Percentiles rank a stretch among this genome's conserved stretches.
These are phyloP conservation scores for Rhodophaea formosa DNA, from an alignment of 2,888 invertebrate genomes.

Conservation along the genomic window DNA sequence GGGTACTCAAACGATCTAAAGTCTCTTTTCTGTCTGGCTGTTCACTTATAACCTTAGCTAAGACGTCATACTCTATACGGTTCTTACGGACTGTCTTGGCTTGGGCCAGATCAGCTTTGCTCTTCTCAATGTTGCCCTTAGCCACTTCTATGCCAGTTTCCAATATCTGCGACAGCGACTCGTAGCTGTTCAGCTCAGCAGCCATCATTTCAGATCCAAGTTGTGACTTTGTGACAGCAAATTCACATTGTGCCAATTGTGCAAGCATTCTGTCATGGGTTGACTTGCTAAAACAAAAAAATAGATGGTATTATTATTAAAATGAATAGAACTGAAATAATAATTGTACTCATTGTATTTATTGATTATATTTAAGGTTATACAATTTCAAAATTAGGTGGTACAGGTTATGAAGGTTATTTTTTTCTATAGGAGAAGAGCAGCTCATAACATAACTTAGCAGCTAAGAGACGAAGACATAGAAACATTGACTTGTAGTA, in stretches of 20 bases:
- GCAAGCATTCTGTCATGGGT: conserved; percentile 90
- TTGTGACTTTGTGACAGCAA: conserved; percentile 91
- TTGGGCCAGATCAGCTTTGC: conserved; percentile 89
- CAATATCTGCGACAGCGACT: conserved; percentile 87
- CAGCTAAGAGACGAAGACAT: too few relatives aligned
- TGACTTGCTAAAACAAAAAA: conserved; percentile 77
- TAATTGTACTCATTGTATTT: too few relatives aligned
- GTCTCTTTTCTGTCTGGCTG: conserved; percentile 94
- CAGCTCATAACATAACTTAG: too few relatives aligned
- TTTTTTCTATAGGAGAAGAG: too few relatives aligned
- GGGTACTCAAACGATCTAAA: conserved; percentile 83
- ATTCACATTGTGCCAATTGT: conserved; percentile 93
- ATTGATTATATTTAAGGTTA: too few relatives aligned
- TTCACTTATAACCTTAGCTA: conserved; percentile 94
- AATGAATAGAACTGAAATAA: too few relatives aligned
- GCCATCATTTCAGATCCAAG: conserved; percentile 90
- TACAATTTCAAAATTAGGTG: too few relatives aligned
- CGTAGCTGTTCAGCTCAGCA: conserved; percentile 92
- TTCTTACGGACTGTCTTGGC: conserved; percentile 94
- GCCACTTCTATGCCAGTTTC: conserved; percentile 90
- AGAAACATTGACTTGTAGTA: too few relatives aligned
- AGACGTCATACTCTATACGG: conserved; percentile 94
- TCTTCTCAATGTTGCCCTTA: conserved; percentile 89
- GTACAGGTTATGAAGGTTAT: too few relatives aligned
- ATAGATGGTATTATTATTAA: too few relatives aligned